These are phyloP conservation scores for Pantelozetes paolii DNA, from an alignment of 2,888 invertebrate genomes.

Conservation along the genomic window DNA sequence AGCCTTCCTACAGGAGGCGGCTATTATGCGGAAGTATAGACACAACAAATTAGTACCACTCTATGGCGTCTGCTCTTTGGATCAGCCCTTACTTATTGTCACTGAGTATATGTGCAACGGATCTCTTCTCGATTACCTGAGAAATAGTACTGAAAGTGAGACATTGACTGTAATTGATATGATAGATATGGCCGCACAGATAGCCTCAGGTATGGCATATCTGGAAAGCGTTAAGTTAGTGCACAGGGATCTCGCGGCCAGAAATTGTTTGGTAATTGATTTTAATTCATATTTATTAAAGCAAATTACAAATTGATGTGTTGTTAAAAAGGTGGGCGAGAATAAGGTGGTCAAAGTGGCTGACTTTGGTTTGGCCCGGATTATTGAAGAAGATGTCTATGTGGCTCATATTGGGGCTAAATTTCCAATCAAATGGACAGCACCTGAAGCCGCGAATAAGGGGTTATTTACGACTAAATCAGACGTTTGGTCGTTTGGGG, in stretches of 20 bases:
- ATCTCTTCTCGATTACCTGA: conserved; percentile 80
- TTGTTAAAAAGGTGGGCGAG: conserved; percentile 82
- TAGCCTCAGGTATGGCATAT: conserved; percentile 90
- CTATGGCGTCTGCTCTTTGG: conserved; percentile 86
- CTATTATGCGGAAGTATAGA: conserved; percentile 96
- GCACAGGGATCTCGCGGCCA: conserved; percentile 77
- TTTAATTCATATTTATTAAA: background rate
- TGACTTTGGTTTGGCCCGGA: conserved; percentile 93
- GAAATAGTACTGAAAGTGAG: conserved; percentile 81
- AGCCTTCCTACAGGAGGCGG: conserved; percentile 94
- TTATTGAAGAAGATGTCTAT: conserved; percentile 95
- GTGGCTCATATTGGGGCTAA: conserved; percentile 84
- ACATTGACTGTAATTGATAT: conserved; percentile 82
- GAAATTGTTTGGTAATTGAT: conserved; percentile 79
- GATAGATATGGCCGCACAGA: conserved; percentile 81
- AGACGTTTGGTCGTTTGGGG: conserved; percentile 97
- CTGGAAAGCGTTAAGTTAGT: conserved; percentile 78
- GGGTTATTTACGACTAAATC: conserved; percentile 97
- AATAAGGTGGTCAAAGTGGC: conserved; percentile 77
- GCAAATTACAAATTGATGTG: background rate
- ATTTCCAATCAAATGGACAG: conserved; percentile 97
- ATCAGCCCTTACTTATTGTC: conserved; percentile 84
- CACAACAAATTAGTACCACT: conserved; percentile 87
- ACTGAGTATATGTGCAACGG: conserved; percentile 92
- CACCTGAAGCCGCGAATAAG: conserved; percentile 91